Base-by-base conservation (phyloP, 2,888 invertebrate genomes). In the Oxystoma pomonae region DNA sequence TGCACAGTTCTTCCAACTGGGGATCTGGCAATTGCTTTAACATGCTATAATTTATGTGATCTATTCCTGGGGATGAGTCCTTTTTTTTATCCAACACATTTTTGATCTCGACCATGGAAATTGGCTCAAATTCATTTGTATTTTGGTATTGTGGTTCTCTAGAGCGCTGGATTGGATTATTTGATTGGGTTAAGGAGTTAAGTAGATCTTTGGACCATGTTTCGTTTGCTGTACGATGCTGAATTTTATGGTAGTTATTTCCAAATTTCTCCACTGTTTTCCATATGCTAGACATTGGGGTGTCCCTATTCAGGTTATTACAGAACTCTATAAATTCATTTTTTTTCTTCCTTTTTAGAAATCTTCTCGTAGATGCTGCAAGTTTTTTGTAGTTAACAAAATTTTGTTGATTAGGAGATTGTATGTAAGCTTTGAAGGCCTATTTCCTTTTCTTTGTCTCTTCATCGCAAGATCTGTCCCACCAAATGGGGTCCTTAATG, bases 61-160 rank as follows among this genome's bases (percentile, higher is more conserved):
- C 60, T 5, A 55, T 20, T 5, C 60, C 60, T 19, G 53, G 9
- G 1, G 60, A 55, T 16, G 60, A 60, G 2, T 56, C 16, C 2
- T 16, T 55, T 60, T 60, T 60, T 16, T 53, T 20, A 20, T 51
- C 20, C 12, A 59, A 50, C 20, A 53, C 52, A 21, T n/a, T 18
- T 5, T 7, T 18, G 20, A 59, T 16, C 20, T 51, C 59, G 5
- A 21, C 53, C 19, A 9, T 53, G 7, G n/a, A 5, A 16, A 53
- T 53, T 12, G 35, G 35, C 35, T 5, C 5, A 5, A 53, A 5
- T 7, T 53, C 17, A 5, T 53, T 16, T 3, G 3, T 53, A 17
- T 53, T 19, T 19, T 19, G 5, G 53, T 7, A 35, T 12, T 35
- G 12, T 35, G 12, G 3, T 35, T 35, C 5, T 12, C 3, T 35